Evolutionary conservation across 2,113 vertebrate genomes (phyloP), one percentile per base, ranked within the genome.

Genomic region (Trichomycterus rosablanca): DNA sequence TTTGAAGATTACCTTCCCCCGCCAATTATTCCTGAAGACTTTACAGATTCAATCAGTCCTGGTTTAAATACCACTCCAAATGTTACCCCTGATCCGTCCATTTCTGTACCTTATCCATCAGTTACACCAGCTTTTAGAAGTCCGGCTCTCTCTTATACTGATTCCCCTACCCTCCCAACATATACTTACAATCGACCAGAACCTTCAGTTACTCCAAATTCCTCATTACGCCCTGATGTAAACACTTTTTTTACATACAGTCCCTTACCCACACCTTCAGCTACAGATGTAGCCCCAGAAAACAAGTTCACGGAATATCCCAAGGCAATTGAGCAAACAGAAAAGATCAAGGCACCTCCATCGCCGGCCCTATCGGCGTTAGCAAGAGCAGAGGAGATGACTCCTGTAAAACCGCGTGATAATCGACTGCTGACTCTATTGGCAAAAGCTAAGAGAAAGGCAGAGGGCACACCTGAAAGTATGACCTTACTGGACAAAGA

Each of bases 391-490:
- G 80, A 74, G 59, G 81, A 82, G 57, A 74, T 69, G 72, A 59
- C 1, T 45, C 54, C 67, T 0, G 70, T 28, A 14, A 85, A 66
- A 28, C 74, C 61, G 7, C 44, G 22, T 20, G 87, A 87, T 67
- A 73, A 48, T 14, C 79, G 82, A 56, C 65, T 87, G 32, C 53
- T 84, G 12, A 76, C 46, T 0, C 77, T 82, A 39, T 73, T 88
- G 66, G 74, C 85, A 64, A 87, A 81, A 26, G 77, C 80, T 1
- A 78, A 76, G 50, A 81, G 2, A 55, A 85, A 84, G 76, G 2
- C 6, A 2, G 4, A 3, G 7, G 23, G 10, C 11, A 16, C 51
- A 22, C 44, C 44, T 63, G 66, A 49, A 37, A 9, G 3, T 45
- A 26, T 24, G 42, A 34, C 51, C 23, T 19, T 24, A 22, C 26